phyloP scores from a whole-genome alignment of 2,888 invertebrate genomes.

The Cheilosia scutellata region DNA sequence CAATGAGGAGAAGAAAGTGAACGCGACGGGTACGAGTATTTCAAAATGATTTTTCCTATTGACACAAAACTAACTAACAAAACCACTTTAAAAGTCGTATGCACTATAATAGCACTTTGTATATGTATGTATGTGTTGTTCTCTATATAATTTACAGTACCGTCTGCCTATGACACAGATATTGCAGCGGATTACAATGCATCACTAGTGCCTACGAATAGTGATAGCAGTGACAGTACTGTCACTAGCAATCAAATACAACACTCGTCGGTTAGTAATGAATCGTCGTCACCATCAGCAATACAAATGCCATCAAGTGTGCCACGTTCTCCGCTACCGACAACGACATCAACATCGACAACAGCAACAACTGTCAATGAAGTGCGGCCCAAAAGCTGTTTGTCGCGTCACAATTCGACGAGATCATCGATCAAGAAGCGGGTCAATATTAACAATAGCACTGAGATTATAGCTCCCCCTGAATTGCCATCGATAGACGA shows the following conservation, averaged over 20 bases:
- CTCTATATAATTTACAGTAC: conserved; percentile 68
- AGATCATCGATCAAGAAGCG: conserved; percentile 83
- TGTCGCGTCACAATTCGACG: conserved; percentile 82
- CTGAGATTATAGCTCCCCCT: conserved; percentile 83
- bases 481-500: conserved; percentile 83
- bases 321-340: conserved; percentile 56
- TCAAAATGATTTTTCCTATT: conserved; percentile 55
- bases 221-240: conserved; percentile 58
- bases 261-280: conserved; percentile 43
- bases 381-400: conserved; percentile 81
- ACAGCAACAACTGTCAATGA: conserved; percentile 78
- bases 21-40: conserved; percentile 58
- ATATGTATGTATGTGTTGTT: conserved; percentile 57
- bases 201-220: conserved; percentile 55
- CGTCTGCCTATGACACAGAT: conserved; percentile 60
- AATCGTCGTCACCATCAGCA: conserved; percentile 50
- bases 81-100: conserved; percentile 44
- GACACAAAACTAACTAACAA: conserved; percentile 54
- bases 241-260: conserved; percentile 53
- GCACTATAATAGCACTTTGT: conserved; percentile 45
- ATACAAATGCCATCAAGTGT: conserved; percentile 13
- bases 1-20: conserved; percentile 19
- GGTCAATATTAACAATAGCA: conserved; percentile 83
- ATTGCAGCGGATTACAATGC: conserved; percentile 47
- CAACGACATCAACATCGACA: conserved; percentile 50